Evolutionary conservation across 2,113 vertebrate species (phyloP), one percentile per base, ranked within the genome.

Genomic region (Misgurnus anguillicaudatus): DNA sequence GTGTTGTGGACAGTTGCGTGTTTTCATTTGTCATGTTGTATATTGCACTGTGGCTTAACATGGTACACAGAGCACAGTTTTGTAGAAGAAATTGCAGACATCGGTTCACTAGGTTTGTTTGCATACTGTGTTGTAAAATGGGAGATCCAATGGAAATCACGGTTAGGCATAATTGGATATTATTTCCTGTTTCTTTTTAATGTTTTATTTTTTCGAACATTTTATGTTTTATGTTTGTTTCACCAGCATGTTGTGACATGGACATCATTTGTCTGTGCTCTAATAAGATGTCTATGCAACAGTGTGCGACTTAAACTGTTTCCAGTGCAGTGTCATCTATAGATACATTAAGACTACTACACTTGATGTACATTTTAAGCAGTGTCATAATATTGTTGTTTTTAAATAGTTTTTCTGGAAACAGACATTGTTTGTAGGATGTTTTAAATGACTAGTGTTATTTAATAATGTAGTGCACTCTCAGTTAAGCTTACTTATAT

Each of bases 271-370:
- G 16, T 76, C 38, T 36, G 36, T 21, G 48, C 16, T 81, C 9
- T 58, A 47, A 57, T 62, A 19, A 16, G 72, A 80, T 70, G 72
- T 55, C 51, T 77, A 76, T 83, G 72, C 77, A 80, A 71, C 69
- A 39, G 31, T 21, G 66, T 62, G 51, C 51, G 45, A n/a, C 6
- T 64, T 82, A 78, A 64, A 68, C 55, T 21, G 11, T 63, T 80
- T 65, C 62, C 66, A 55, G 60, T 36, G 62, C 57, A n/a, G 17
- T 38, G 14, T 66, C 21, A 39, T 14, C 5, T 45, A 61, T 16
- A 38, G 9, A 62, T 16, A 14, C 24, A 70, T 6, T 53, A 62
- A 41, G 41, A 65, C 19, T 24, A 61, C 36, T 72, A 58, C 64
- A 63, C 66, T 83, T 69, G 70, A 63, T 6, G 9, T 19, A 45